These are phyloP conservation scores for Cyprinodon tularosa DNA, from an alignment of 2,113 vertebrate species.

Conservation along the genomic window DNA sequence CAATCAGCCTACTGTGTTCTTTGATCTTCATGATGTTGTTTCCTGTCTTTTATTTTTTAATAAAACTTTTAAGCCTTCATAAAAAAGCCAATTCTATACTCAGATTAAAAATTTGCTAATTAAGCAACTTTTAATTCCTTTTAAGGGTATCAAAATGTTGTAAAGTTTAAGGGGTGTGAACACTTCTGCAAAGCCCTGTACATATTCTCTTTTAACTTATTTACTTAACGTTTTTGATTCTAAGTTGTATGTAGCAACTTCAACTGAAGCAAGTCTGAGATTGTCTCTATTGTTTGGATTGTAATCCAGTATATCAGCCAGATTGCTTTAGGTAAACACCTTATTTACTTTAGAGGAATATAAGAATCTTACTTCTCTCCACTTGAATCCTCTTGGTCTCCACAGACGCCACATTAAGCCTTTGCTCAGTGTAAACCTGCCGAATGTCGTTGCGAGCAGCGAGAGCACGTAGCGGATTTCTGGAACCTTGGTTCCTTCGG, in stretches of 20 bases:
- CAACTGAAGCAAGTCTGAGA: neutral
- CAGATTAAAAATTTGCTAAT: no score
- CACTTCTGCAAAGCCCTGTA: neutral
- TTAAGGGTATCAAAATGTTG: no score
- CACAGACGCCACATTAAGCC: slow-evolving; percentile 80
- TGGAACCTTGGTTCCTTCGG: slow-evolving; percentile 78
- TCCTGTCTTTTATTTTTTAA: no score
- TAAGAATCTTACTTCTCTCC: slow-evolving; percentile 76
- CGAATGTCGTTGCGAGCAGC: slow-evolving; percentile 81
- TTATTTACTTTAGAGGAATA: neutral
- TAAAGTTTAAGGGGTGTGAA: neutral
- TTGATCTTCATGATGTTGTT: no score
- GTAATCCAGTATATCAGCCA: neutral
- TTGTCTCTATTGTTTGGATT: neutral
- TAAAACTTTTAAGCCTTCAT: no score
- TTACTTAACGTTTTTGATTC: no score
- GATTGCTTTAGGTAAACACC: neutral
- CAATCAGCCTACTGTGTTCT: no score
- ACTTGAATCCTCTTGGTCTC: slow-evolving; percentile 84
- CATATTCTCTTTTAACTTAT: no score
- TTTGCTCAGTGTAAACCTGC: slow-evolving; percentile 82
- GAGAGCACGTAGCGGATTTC: slow-evolving; percentile 82
- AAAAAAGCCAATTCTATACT: no score
- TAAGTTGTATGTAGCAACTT: neutral
- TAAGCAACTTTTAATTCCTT: no score